phyloP scores from a whole-genome alignment of 2,113 vertebrate genomes.

The Atractosteus spatula region DNA sequence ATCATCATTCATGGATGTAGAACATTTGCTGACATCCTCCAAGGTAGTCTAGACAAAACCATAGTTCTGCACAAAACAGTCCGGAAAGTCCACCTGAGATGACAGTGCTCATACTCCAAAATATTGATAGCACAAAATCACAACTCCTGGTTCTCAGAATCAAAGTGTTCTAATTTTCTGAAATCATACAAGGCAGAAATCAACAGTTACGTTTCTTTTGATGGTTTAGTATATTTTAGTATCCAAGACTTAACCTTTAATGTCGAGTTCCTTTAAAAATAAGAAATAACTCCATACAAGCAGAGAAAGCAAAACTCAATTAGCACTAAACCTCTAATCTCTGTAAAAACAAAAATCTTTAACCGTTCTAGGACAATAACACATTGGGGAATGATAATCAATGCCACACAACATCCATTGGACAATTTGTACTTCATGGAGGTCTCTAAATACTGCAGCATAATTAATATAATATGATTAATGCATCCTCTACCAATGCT shows the following conservation, averaged over 20 bases:
- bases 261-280: neutral
- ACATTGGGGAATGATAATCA: conserved; percentile 7
- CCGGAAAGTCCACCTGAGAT: too few species aligned
- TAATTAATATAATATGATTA: conserved; percentile 25
- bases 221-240: neutral
- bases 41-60: too few species aligned
- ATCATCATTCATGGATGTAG: too few species aligned
- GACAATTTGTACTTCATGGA: conserved; percentile 21
- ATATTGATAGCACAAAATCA: too few species aligned
- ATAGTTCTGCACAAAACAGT: too few species aligned
- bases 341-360: neutral
- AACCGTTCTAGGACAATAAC: neutral
- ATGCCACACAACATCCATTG: conserved; percentile 1
- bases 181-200: too few species aligned
- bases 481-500: conserved; percentile 26
- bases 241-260: neutral
- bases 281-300: neutral
- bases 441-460: conserved; percentile 10
- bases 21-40: too few species aligned
- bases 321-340: neutral
- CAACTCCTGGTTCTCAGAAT: too few species aligned
- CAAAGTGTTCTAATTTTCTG: too few species aligned
- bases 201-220: too few species aligned
- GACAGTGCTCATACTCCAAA: too few species aligned
- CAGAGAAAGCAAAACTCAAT: neutral